Evolutionary conservation across 2,113 vertebrate genomes (phyloP), one percentile per base, ranked within the genome.

Genomic region (Rhagologus leucostigma): DNA sequence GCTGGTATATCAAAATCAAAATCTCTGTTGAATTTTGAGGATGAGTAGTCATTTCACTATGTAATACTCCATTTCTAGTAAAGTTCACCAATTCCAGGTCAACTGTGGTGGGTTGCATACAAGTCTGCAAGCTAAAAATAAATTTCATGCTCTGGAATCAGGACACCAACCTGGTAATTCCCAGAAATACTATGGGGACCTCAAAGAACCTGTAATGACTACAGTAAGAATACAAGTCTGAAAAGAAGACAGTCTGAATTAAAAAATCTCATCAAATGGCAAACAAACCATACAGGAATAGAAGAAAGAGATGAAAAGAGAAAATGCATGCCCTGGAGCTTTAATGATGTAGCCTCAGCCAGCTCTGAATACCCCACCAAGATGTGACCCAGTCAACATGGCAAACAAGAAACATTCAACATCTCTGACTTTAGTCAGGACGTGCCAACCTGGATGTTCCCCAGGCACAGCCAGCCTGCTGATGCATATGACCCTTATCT

Each of bases 361-460:
- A 53, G 6, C 9, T 63, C 27, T 39, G 42, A 74, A 42, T 30
- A 62, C 8, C 13, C 29, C 39, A 78, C 14, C 41, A 65, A 69
- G 21, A 12, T 26, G 37, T 15, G 22, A 74, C n/a, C 9, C 70
- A 62, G 27, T 4, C 29, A 74, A n/a, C 3, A 12, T 0, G 1
- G 27, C 30, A 39, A 74, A 39, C 6, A 84, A 57, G 27, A 46
- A 70, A 41, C n/a, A 57, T n/a, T 26, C 39, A 49, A 7, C 16
- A 33, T 44, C 74, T 77, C 30, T 65, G 32, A 24, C 20, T 46
- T 59, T 19, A 21, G 10, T 19, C 1, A 3, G 14, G 9, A 59
- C 6, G 8, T 21, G n/a, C 11, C 35, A 87, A 1, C 5, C 11
- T 39, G 41, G 7, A 9, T 64, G 4, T 33, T 80, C 16, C 9